phyloP scores from a whole-genome alignment of 2,113 vertebrate genomes.

The Tyrannus savana region DNA sequence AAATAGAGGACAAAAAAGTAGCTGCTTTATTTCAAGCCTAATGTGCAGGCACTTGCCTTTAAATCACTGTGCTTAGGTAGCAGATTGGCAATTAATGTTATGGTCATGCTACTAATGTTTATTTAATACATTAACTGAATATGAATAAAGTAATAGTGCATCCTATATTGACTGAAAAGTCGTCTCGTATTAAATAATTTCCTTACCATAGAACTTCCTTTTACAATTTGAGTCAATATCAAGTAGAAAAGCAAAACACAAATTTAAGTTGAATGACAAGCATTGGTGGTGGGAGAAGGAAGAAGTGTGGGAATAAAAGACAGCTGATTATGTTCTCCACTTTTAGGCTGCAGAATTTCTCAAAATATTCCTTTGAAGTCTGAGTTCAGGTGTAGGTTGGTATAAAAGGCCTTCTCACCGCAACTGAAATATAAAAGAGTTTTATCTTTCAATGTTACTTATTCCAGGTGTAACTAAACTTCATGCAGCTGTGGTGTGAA shows the following conservation, averaged over 20 bases:
- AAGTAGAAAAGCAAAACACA: neutral
- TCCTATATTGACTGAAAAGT: neutral
- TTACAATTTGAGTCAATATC: neutral
- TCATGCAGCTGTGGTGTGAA: neutral
- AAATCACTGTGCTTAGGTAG: neutral
- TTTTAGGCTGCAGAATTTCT: neutral
- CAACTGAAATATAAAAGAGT: neutral
- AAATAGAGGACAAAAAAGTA: neutral
- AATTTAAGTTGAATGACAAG: neutral
- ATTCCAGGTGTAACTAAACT: neutral
- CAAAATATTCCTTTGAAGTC: neutral
- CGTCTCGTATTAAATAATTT: neutral
- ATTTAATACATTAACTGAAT: neutral
- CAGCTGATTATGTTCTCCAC: neutral
- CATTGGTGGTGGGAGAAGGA: neutral
- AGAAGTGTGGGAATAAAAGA: neutral
- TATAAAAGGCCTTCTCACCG: neutral
- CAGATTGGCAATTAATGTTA: neutral
- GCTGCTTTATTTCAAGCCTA: neutral
- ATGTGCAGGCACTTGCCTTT: neutral
- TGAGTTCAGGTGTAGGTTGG: neutral
- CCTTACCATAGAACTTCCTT: neutral
- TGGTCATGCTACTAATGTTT: neutral
- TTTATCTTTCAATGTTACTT: neutral
- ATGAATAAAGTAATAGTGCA: neutral